These are phyloP conservation scores for Protodeltote pygarga DNA, from an alignment of 2,888 invertebrate genomes.

Conservation along the genomic window DNA sequence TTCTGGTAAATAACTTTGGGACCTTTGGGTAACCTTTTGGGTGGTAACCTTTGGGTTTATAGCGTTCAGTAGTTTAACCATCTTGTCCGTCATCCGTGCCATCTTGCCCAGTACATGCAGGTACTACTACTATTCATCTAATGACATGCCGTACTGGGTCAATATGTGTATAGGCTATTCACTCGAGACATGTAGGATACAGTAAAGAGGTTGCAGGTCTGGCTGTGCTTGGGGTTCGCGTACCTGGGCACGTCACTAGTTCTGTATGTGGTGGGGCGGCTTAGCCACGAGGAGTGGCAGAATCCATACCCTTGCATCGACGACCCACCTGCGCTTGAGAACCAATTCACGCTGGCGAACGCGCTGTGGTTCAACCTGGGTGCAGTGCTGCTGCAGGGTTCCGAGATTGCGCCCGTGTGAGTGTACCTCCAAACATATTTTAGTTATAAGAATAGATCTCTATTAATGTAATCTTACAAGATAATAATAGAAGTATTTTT, in stretches of 20 bases:
- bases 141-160: too few species aligned
- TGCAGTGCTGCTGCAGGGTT: conserved; percentile 94
- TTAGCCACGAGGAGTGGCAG: conserved; percentile 95
- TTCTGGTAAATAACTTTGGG: too few species aligned
- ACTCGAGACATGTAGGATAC: background rate
- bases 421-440: too few species aligned
- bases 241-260: conserved; percentile 93
- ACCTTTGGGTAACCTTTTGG: too few species aligned
- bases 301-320: conserved; percentile 95
- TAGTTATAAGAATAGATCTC: too few species aligned
- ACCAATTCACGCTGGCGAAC: conserved; percentile 94
- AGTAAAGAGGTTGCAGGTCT: conserved; percentile 83
- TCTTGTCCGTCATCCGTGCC: too few species aligned
- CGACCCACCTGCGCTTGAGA: conserved; percentile 93
- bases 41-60: too few species aligned
- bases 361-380: conserved; percentile 96
- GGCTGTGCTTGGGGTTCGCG: conserved; percentile 94
- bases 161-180: background rate
- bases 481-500: too few species aligned
- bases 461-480: too few species aligned
- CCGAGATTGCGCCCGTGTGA: conserved; percentile 95
- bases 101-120: too few species aligned
- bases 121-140: too few species aligned
- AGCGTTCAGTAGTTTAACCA: too few species aligned
- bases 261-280: conserved; percentile 92